Conservation (phyloP, 2,113 vertebrate species). For the Cochlearius cochlearius region DNA sequence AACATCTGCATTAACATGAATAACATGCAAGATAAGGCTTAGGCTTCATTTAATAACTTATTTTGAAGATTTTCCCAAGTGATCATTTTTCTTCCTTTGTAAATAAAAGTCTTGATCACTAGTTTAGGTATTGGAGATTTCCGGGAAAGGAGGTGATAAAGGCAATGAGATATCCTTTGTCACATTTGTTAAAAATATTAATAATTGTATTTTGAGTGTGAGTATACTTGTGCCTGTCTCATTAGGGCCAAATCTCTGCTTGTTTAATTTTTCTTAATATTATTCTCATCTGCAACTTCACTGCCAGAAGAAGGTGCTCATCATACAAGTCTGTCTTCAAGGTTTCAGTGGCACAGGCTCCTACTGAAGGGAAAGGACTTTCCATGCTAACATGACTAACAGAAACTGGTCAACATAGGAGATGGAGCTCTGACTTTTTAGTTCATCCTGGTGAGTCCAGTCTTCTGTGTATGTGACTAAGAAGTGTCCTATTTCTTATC, state of each 20-base stretch:
- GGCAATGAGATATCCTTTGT: neutral
- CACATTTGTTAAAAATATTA: neutral
- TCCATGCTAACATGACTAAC: neutral
- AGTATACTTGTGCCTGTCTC: neutral
- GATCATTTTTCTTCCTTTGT: neutral
- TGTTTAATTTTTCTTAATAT: neutral
- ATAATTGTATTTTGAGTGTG: neutral
- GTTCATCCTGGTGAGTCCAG: neutral
- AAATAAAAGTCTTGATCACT: neutral
- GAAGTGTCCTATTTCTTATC: neutral
- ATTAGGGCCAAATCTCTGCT: neutral
- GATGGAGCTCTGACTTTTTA: neutral
- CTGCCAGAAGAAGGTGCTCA: fast-evolving
- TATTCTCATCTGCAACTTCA: neutral
- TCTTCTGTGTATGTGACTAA: neutral
- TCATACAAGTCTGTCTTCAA: neutral
- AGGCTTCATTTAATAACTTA: neutral
- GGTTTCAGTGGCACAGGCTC: neutral
- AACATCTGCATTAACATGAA: neutral
- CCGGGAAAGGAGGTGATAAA: neutral
- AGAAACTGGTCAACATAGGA: neutral
- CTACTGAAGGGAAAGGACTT: neutral
- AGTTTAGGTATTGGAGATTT: neutral
- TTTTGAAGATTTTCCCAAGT: neutral
- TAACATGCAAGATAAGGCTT: neutral